Conservation (phyloP, 2,797 vertebrate genomes). For the Sebastes dallii region DNA sequence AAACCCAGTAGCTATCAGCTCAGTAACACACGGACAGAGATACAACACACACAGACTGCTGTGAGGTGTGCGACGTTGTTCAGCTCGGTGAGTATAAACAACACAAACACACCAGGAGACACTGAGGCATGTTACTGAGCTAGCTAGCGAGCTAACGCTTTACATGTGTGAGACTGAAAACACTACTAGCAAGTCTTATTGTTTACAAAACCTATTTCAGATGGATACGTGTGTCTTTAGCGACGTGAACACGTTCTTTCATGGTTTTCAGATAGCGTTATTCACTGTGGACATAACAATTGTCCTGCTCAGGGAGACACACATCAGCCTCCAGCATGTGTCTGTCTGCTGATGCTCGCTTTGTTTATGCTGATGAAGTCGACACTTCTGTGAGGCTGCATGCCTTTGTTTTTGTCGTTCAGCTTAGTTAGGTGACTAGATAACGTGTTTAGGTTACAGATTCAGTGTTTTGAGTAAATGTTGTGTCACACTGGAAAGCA, state of each 20-base stretch:
- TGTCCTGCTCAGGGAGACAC: neutral
- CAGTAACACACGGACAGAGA: neutral
- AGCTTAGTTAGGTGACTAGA: neutral
- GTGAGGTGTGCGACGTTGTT: neutral
- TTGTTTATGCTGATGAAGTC: conserved; percentile 30
- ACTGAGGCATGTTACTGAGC: conserved; percentile 23
- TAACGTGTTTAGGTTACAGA: neutral
- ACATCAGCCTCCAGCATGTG: conserved; percentile 7
- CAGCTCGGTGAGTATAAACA: conserved; percentile 55
- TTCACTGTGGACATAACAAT: neutral
- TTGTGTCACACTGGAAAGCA: neutral
- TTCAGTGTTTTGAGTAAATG: neutral
- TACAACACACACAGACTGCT: neutral
- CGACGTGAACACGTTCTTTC: neutral
- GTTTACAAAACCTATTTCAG: conserved; percentile 21
- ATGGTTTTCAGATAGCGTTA: neutral
- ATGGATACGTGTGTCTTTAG: neutral
- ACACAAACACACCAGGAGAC: neutral
- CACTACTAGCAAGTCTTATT: conserved; percentile 6
- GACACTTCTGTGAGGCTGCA: neutral
- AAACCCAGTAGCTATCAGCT: neutral
- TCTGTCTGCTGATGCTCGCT: conserved; percentile 9
- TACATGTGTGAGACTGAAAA: conserved; percentile 62
- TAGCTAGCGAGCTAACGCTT: conserved; percentile 60
- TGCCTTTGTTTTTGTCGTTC: neutral